Conservation (phyloP, 1,140 invertebrate species). For the Drosophila quadrilineata region DNA sequence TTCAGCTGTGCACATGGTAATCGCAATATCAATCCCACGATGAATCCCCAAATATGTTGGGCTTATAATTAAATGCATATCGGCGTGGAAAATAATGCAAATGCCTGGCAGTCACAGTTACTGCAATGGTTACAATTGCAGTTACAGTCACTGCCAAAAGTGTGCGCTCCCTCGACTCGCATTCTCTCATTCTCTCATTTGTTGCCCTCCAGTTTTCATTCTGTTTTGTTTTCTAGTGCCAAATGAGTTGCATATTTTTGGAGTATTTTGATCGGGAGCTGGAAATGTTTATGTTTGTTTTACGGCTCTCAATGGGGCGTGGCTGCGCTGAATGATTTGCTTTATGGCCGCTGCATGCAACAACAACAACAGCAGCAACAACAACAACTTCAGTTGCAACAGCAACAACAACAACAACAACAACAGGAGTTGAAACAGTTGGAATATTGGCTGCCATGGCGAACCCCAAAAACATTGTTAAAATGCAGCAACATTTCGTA, state of each 20-base stretch:
- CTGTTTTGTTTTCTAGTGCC: no score
- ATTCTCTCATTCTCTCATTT: not conserved
- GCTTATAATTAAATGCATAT: constrained; percentile 74
- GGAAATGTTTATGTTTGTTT: constrained; percentile 35
- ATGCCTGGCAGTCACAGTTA: constrained; percentile 33
- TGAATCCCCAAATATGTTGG: constrained; percentile 17
- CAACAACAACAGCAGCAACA: constrained; percentile 66
- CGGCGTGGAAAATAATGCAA: constrained; percentile 70
- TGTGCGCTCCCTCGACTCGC: not conserved
- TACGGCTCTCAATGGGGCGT: constrained; percentile 56
- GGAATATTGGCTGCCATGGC: constrained; percentile 42
- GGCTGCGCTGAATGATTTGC: constrained; percentile 62
- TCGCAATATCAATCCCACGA: constrained; percentile 8
- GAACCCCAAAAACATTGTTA: constrained; percentile 68
- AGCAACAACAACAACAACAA: constrained; percentile 56
- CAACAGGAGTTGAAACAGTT: not conserved
- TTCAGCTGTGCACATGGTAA: no score
- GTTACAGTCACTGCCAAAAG: no score
- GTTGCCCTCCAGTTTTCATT: no score
- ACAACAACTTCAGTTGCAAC: constrained; percentile 1
- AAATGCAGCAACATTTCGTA: constrained; percentile 75
- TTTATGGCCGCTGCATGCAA: constrained; percentile 70
- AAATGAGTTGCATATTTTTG: constrained; percentile 68
- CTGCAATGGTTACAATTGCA: no score
- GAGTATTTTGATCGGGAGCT: constrained; percentile 36